Conservation (phyloP, 2,797 vertebrate species). For the Smutsia gigantea region DNA sequence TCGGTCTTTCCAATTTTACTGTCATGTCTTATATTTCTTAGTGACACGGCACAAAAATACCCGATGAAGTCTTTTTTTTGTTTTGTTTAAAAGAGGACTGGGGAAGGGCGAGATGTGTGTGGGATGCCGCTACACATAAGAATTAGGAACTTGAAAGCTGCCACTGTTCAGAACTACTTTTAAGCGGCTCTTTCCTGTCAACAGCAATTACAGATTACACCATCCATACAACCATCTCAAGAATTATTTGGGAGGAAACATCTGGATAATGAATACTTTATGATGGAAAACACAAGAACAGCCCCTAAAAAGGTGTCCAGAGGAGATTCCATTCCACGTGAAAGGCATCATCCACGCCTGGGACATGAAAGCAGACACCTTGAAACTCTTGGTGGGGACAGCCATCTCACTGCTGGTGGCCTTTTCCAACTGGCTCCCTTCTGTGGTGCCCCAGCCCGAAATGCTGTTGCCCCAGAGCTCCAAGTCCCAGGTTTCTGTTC, state of each 20-base stretch:
- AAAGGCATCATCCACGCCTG: neutral
- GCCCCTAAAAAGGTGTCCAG: neutral
- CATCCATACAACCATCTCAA: neutral
- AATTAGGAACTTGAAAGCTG: neutral
- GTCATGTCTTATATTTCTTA: neutral
- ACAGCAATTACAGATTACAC: neutral
- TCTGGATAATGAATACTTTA: neutral
- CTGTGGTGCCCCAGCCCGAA: neutral
- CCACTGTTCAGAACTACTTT: neutral
- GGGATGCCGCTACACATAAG: neutral
- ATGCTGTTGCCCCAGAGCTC: neutral
- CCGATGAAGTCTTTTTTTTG: neutral
- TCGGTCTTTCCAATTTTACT: neutral
- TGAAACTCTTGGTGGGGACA: neutral
- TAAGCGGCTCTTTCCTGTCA: neutral
- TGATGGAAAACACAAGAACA: neutral
- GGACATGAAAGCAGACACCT: accelerated
- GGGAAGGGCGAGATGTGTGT: neutral
- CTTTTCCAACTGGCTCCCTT: neutral
- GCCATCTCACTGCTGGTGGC: neutral
- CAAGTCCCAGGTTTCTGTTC: neutral
- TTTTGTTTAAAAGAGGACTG: neutral
- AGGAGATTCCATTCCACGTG: neutral
- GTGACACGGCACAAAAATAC: neutral
- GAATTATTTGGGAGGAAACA: slow-evolving; percentile 31